Percentiles rank a stretch among this genome's conserved stretches.
Conservation (phyloP, 2,113 vertebrate genomes). For the Craseonycteris thonglongyai region DNA sequence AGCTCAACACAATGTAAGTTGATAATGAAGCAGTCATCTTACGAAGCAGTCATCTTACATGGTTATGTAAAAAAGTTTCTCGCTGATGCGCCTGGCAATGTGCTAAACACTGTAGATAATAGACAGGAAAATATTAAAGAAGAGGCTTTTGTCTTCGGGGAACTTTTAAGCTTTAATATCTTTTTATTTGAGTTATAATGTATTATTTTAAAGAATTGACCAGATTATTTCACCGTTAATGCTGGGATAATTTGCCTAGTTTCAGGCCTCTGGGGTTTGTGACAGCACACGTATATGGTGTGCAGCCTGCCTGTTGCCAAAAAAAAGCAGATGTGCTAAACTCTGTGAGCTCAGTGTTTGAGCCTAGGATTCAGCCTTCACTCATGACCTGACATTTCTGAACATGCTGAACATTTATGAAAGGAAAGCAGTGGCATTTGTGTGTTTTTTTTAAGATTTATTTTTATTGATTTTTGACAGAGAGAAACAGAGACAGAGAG, state of each 20-base stretch:
- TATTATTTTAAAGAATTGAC: neutral
- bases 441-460: too few species aligned
- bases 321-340: neutral
- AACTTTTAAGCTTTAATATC: neutral
- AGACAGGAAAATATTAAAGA: neutral
- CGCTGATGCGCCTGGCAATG: neutral
- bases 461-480: too few species aligned
- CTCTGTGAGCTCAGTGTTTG: neutral
- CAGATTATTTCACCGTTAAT: neutral
- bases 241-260: neutral
- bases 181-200: neutral
- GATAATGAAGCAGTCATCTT: neutral
- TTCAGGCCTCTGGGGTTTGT: neutral
- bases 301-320: neutral
- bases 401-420: neutral
- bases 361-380: neutral
- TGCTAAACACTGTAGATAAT: neutral
- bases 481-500: too few species aligned
- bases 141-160: neutral
- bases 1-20: neutral
- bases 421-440: neutral
- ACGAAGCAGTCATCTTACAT: neutral
- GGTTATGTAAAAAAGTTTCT: neutral
- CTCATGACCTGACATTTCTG: neutral
- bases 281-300: accelerated